phyloP scores from a whole-genome alignment of 2,888 invertebrate species.

The Mamestra brassicae region DNA sequence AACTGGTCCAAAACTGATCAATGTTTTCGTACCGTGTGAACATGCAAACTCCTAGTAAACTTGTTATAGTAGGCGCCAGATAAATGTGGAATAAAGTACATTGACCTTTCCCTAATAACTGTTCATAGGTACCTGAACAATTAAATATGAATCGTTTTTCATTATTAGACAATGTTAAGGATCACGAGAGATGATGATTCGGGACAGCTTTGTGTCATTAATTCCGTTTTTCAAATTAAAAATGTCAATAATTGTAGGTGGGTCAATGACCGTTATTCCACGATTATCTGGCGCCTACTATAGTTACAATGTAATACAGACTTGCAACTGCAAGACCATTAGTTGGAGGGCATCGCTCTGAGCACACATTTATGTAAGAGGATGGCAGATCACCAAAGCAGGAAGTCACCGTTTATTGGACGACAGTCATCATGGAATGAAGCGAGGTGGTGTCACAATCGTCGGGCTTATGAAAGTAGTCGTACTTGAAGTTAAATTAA shows the following conservation, averaged over 20 bases:
- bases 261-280: too few relatives aligned
- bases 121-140: too few relatives aligned
- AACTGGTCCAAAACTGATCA: neutral
- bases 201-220: too few relatives aligned
- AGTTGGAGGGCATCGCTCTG: conserved; percentile 40
- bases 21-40: neutral
- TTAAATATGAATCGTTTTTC: too few relatives aligned
- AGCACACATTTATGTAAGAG: conserved; percentile 53
- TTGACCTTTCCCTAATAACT: too few relatives aligned
- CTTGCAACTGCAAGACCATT: neutral
- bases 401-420: conserved; percentile 66
- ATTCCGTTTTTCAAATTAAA: too few relatives aligned
- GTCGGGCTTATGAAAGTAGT: conserved; percentile 26
- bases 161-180: too few relatives aligned
- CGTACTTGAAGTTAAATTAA: neutral
- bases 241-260: too few relatives aligned
- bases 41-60: neutral
- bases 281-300: too few relatives aligned
- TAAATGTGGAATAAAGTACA: too few relatives aligned
- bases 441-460: conserved; percentile 34
- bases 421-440: conserved; percentile 48
- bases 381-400: conserved; percentile 64
- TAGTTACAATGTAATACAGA: neutral
- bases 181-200: too few relatives aligned
- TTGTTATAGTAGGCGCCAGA: too few relatives aligned